phyloP scores from a whole-genome alignment of 2,888 invertebrate genomes.

The Cistogaster globosa region DNA sequence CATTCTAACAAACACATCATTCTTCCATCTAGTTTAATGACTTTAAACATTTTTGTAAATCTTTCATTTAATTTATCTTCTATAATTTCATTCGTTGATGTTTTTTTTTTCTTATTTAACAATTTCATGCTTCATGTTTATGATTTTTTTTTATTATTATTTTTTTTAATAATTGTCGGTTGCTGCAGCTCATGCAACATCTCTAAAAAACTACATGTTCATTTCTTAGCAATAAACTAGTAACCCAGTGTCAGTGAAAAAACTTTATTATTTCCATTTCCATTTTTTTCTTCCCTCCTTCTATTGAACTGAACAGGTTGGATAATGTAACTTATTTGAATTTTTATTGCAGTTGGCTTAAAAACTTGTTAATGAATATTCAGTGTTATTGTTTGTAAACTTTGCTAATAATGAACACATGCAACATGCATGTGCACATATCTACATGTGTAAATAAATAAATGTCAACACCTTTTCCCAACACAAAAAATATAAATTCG shows the following conservation, averaged over 20 bases:
- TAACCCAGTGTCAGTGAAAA: constrained; percentile 64
- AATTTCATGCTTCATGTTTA: constrained; percentile 55
- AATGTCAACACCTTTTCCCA: constrained; percentile 39
- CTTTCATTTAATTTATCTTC: constrained; percentile 52
- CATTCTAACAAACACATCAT: constrained; percentile 48
- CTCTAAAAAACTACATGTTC: constrained; percentile 44
- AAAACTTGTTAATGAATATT: constrained; percentile 69
- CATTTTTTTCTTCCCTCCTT: constrained; percentile 24
- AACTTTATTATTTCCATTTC: constrained; percentile 40
- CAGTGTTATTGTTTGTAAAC: constrained; percentile 47
- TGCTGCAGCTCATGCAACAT: constrained; percentile 59
- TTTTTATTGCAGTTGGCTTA: constrained; percentile 35
- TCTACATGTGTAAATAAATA: neutral
- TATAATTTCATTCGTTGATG: constrained; percentile 34
- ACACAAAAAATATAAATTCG: neutral
- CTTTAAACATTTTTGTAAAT: neutral
- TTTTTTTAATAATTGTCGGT: constrained; percentile 26
- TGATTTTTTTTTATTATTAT: neutral
- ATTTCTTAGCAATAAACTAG: constrained; percentile 50
- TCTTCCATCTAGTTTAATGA: constrained; percentile 10
- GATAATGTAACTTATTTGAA: constrained; percentile 15
- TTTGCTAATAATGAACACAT: neutral
- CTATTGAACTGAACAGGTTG: constrained; percentile 20
- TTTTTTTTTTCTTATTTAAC: constrained; percentile 24
- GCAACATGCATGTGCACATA: no score